Evolutionary conservation across 2,113 vertebrate genomes (phyloP), one percentile per base, ranked within the genome.

Genomic region (Puma concolor): DNA sequence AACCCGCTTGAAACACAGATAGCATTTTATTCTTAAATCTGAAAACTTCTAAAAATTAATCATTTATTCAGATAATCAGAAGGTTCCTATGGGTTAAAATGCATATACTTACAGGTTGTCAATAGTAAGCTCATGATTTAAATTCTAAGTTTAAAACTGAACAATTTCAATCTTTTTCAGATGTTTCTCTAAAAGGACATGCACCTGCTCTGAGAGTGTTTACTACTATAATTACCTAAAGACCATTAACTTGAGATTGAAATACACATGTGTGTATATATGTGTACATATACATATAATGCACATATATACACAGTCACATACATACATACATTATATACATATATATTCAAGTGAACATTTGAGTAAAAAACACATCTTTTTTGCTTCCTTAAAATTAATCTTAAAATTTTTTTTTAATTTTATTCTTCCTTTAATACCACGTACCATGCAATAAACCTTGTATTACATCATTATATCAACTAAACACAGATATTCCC

Each of bases 41-140:
- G 60, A 93, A 80, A 96, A 86, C 27, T 82, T 96, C 6, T 50
- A 94, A 33, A 85, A 97, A 96, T 85, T 92, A 94, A 88, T 91
- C 3, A 60, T n/a, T 84, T 77, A 85, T 64, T 89, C 50, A 85
- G 54, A 71, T 91, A 52, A 86, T 71, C 19, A 6, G 21, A 52
- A 81, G n/a, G 15, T 64, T 95, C 88, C 83, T 57, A 50, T 74
- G 17, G 71, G 2, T 74, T 77, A 67, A 82, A 76, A 79, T 82
- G 6, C 13, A 41, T 33, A 67, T 57, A 50, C 11, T 11, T 21
- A 86, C 16, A 84, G 16, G 14, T 33, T 92, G 2, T 29, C 17
- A 23, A 63, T 48, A 89, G 54, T 89, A 91, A 74, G 23, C 1
- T 52, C 50, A 88, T 36, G 60, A 38, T 80, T 93, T 93, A 81